Evolutionary conservation across 2,797 vertebrate species (phyloP), one percentile per base, ranked within the genome.

Genomic region (Pampus argenteus): DNA sequence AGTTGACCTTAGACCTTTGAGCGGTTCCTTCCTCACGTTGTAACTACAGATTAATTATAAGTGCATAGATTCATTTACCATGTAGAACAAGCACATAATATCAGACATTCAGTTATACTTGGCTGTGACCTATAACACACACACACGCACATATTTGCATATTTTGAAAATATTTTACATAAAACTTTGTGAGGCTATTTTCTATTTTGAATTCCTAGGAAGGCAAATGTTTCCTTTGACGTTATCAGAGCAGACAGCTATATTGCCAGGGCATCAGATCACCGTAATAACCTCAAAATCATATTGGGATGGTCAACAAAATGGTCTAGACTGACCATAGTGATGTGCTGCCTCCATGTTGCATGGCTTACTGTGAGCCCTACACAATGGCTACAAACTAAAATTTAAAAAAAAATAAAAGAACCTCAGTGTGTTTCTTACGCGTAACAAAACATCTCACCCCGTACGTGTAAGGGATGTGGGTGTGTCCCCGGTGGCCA

Each of bases 311-410:
- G 18, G 40, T 36, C 54, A 74, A 91, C 85, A 90, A 91, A 89
- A 66, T 82, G 61, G n/a, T n/a, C 61, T 72, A 81, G 84, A 85
- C 87, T 87, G 83, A 92, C 66, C 75, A 36, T 86, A 68, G 76
- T 73, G 76, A 86, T 84, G 83, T 44, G 85, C 78, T 47, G 83
- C 83, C 85, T 84, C 70, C 79, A n/a, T 61, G 34, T 93, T 90
- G 90, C 89, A n/a, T n/a, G n/a, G n/a, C n/a, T n/a, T n/a, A n/a
- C n/a, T n/a, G n/a, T n/a, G n/a, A n/a, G n/a, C n/a, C n/a, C n/a
- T n/a, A n/a, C n/a, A n/a, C n/a, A n/a, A n/a, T n/a, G n/a, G n/a
- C n/a, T n/a, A n/a, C n/a, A n/a, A n/a, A n/a, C n/a, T n/a, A n/a
- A n/a, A n/a, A n/a, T n/a, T n/a, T n/a, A n/a, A n/a, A n/a, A n/a